Conservation (phyloP, 2,797 vertebrate species). For the Pteronotus mesoamericanus region DNA sequence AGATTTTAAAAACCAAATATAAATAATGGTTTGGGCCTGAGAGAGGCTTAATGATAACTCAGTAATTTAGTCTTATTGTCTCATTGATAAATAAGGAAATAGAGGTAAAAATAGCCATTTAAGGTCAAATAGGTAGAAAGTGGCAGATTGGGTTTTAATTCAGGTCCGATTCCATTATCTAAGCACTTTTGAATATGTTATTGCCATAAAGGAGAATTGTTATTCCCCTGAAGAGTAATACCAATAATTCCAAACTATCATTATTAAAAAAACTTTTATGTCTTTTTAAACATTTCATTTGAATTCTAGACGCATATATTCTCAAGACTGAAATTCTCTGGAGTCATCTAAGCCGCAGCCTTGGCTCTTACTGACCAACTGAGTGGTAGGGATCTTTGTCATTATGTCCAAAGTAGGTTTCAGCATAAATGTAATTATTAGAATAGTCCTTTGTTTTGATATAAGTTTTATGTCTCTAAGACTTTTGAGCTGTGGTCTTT, state of each 20-base stretch:
- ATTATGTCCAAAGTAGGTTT: not conserved
- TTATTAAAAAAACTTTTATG: not conserved
- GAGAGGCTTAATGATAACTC: not conserved
- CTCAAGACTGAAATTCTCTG: not conserved
- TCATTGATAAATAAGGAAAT: not conserved
- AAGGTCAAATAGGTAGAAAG: not conserved
- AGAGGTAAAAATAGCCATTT: not conserved
- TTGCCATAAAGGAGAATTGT: not conserved
- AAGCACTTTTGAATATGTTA: not conserved
- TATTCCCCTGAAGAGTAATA: not conserved
- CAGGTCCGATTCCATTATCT: not conserved
- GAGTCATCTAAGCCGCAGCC: not conserved
- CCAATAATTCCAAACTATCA: not conserved
- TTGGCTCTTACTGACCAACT: not conserved
- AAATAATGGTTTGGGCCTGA: not conserved
- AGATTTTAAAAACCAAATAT: not conserved
- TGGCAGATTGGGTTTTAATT: not conserved
- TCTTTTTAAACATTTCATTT: constrained; percentile 5
- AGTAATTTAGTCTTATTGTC: not conserved
- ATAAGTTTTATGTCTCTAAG: not conserved
- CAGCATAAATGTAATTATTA: not conserved
- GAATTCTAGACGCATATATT: not conserved
- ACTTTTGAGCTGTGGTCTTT: not conserved
- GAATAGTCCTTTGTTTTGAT: not conserved
- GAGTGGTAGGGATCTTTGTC: not conserved